Evolutionary conservation across 2,797 vertebrate genomes (phyloP), one percentile per base, ranked within the genome.

Genomic region (Leuciscus waleckii): DNA sequence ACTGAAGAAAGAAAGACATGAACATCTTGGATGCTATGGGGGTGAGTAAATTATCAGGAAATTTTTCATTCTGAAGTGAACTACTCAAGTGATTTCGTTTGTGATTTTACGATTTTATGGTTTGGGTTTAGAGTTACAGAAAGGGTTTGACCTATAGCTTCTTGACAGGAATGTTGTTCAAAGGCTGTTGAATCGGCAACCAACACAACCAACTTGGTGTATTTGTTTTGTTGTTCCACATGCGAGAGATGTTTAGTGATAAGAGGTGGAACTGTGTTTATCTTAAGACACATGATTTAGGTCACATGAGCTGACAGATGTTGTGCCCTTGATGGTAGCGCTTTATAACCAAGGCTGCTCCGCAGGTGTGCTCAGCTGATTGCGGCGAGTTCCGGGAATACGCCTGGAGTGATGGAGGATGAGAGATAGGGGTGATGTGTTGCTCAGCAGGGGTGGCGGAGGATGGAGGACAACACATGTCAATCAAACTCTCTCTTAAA

Each of bases 401-500:
- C 6, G 16, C 39, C 39, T 82, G 56, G 56, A 65, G 56, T 65
- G 81, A 82, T 82, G 71, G 43, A 67, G 43, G 61, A 46, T 23
- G 58, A 67, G 41, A 75, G 69, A 73, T 61, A 82, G 58, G 70
- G 69, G 39, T 75, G 70, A 67, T 65, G 81, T 83, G 32, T 75
- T 65, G 71, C 71, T 11, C 81, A 76, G 81, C 81, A 49, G 58
- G 70, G 81, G 32, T 65, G 32, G 32, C 1, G 17, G 14, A 76
- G 43, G 58, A 39, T 75, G 71, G 43, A 76, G 81, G 71, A 83
- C 58, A 75, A 67, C 58, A 26, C 21, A 32, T 83, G 71, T 75
- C 81, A 76, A 6, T 76, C 81, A 83, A 83, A 61, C 9, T 54
- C 71, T 69, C 10, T 83, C 58, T 83, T 35, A 75, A 83, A 75